Conservation (phyloP, 2,113 vertebrate genomes). For the Heterotilapia buettikoferi region DNA sequence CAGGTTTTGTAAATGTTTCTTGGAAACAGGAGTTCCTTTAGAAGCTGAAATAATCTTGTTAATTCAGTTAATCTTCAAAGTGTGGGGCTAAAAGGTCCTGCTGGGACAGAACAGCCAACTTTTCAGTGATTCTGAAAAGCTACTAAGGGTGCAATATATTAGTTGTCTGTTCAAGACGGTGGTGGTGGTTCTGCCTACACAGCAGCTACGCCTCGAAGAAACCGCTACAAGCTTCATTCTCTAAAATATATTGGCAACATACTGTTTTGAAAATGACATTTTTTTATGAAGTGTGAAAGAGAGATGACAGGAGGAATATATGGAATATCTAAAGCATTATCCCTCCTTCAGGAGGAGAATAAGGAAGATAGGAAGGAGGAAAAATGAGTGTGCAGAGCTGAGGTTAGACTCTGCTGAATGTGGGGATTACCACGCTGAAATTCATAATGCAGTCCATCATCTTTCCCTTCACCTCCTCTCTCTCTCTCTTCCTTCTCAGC, state of each 20-base stretch:
- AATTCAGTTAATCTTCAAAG: background rate
- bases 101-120: background rate
- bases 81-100: background rate
- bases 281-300: background rate
- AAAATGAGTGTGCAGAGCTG: background rate
- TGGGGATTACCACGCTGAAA: conserved; percentile 1
- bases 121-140: background rate
- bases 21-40: background rate
- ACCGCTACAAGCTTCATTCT: background rate
- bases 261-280: background rate
- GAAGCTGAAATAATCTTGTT: background rate
- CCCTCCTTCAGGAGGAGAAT: background rate
- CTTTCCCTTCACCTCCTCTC: background rate
- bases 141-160: background rate
- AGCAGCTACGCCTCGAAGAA: background rate
- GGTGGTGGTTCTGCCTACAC: background rate
- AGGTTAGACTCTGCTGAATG: conserved; percentile 12
- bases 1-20: background rate
- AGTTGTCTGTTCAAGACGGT: background rate
- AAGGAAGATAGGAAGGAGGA: background rate
- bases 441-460: background rate
- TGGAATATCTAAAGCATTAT: conserved; percentile 6
- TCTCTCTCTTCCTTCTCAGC: background rate
- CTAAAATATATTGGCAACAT: background rate
- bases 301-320: conserved; percentile 3